Conservation (phyloP, 2,797 vertebrate genomes). For the Hydrocynus forskahlii region DNA sequence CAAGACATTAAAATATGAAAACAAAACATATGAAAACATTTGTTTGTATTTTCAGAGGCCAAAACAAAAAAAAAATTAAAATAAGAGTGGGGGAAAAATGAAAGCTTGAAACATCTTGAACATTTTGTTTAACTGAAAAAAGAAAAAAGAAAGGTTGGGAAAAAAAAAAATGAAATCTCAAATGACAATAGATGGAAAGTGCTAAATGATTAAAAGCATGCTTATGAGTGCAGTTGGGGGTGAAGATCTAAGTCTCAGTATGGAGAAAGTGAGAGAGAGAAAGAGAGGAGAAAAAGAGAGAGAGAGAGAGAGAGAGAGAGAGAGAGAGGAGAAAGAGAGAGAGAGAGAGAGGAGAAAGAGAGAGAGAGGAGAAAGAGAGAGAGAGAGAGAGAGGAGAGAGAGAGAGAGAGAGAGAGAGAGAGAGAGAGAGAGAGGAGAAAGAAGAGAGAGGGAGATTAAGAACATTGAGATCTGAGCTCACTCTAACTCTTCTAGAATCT, state of each 20-base stretch:
- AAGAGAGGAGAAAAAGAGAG: conserved; percentile 14
- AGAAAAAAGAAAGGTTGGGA: background rate
- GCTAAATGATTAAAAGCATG: conserved; percentile 54
- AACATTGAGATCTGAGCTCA: conserved; percentile 32
- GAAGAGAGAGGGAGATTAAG: conserved; percentile 3
- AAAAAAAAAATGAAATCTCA: background rate
- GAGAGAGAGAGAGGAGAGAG: too few relatives aligned
- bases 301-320: background rate
- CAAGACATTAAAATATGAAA: background rate
- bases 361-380: background rate
- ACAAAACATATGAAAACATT: background rate
- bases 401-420: too few relatives aligned
- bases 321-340: conserved; percentile 13
- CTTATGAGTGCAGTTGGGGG: conserved; percentile 33
- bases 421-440: background rate
- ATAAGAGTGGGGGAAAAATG: background rate
- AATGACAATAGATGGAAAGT: conserved; percentile 41
- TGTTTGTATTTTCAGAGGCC: background rate
- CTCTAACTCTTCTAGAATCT: conserved; percentile 46
- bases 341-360: conserved; percentile 33
- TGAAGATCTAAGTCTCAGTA: conserved; percentile 27
- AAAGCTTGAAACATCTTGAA: conserved; percentile 5
- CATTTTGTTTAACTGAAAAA: conserved; percentile 24
- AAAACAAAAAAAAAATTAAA: background rate
- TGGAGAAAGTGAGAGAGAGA: conserved; percentile 19